Conservation (phyloP, 2,797 vertebrate genomes). For the Phrynocephalus forsythii region DNA sequence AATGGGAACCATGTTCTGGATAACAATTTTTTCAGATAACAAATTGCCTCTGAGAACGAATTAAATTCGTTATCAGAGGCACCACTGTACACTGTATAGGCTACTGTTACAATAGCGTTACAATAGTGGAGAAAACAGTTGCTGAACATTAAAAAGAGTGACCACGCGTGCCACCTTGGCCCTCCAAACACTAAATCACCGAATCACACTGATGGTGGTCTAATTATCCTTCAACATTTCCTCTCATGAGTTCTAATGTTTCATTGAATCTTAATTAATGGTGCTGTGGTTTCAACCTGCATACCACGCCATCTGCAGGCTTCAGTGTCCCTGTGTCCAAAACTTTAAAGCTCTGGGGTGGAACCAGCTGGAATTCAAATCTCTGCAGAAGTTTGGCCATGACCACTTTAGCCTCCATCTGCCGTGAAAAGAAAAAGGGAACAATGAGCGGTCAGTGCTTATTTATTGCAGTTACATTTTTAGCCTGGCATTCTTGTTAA, state of each 20-base stretch:
- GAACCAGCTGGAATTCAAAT: slow-evolving; percentile 85
- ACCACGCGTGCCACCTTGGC: neutral
- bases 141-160: neutral
- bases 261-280: neutral
- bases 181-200: neutral
- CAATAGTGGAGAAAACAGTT: too few species aligned
- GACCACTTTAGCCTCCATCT: slow-evolving; percentile 94
- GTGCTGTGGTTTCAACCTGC: slow-evolving; percentile 78
- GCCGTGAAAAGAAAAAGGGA: slow-evolving; percentile 48
- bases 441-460: slow-evolving; percentile 9
- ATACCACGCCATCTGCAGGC: slow-evolving; percentile 86
- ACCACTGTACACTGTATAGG: neutral
- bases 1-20: too few species aligned
- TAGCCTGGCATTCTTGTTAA: too few species aligned
- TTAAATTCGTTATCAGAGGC: too few species aligned
- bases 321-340: slow-evolving; percentile 82
- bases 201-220: neutral
- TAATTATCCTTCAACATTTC: too few species aligned
- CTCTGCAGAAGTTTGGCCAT: slow-evolving; percentile 93
- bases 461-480: neutral
- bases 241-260: neutral
- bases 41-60: too few species aligned
- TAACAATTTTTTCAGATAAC: too few species aligned
- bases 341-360: slow-evolving; percentile 85
- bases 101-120: neutral